A percentile compares a stretch with the other conserved stretches of the same genome.
These are phyloP conservation scores for Propsilocerus akamusi DNA, from an alignment of 1,140 invertebrate species.

Conservation along the genomic window DNA sequence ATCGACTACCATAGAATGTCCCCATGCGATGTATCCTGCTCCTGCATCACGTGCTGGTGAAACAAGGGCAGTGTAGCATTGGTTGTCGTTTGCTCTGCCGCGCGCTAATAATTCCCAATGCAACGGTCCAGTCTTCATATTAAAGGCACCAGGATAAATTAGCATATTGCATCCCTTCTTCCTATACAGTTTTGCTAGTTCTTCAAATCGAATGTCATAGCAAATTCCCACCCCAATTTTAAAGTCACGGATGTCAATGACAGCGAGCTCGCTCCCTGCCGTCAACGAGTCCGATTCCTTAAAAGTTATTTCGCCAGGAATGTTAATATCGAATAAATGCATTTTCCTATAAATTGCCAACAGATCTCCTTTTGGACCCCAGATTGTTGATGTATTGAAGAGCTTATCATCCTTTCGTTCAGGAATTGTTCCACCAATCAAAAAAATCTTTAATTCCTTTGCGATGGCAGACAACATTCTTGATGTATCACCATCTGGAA, in stretches of 20 bases:
- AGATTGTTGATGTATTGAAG: conserved; percentile 53
- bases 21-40: conserved; percentile 75
- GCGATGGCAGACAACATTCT: conserved; percentile 49
- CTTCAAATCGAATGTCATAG: conserved; percentile 84
- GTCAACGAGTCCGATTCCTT: conserved; percentile 74
- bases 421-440: conserved; percentile 81
- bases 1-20: conserved; percentile 66
- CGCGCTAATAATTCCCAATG: conserved; percentile 80
- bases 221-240: conserved; percentile 86
- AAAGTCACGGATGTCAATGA: conserved; percentile 50
- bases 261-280: conserved; percentile 55
- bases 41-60: conserved; percentile 55
- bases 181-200: conserved; percentile 70
- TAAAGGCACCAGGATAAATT: conserved; percentile 87
- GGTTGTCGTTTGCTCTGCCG: conserved; percentile 72
- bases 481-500: conserved; percentile 58
- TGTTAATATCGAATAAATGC: conserved; percentile 91
- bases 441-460: conserved; percentile 53
- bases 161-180: conserved; percentile 64
- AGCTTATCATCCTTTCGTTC: conserved; percentile 36
- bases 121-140: conserved; percentile 83
- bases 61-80: conserved; percentile 52
- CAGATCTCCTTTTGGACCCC: conserved; percentile 58
- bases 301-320: conserved; percentile 82
- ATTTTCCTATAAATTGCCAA: conserved; percentile 62